Conservation (phyloP, 2,797 vertebrate genomes). For the Syngnathus rostellatus region DNA sequence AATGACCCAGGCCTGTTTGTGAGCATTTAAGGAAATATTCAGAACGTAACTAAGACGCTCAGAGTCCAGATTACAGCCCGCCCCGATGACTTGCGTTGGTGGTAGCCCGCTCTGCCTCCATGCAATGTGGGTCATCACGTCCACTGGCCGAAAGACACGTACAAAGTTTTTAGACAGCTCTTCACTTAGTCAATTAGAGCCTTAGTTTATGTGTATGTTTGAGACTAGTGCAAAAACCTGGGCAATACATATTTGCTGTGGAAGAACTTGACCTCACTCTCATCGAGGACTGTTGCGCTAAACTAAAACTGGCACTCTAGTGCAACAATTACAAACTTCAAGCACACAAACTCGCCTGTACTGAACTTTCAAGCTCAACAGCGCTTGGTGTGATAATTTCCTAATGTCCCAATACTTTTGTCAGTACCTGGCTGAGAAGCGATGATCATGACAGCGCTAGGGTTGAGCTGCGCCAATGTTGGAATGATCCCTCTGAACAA, state of each 20-base stretch:
- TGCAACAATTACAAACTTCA: neutral
- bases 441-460: slow-evolving; percentile 75
- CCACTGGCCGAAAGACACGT: slow-evolving; percentile 66
- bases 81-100: slow-evolving; percentile 79
- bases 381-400: neutral
- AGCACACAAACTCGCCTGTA: neutral
- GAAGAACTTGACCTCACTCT: neutral
- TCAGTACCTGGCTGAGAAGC: slow-evolving; percentile 87
- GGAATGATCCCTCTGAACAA: slow-evolving; percentile 82
- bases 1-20: slow-evolving; percentile 80
- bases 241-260: neutral
- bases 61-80: slow-evolving; percentile 90
- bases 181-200: neutral
- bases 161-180: neutral
- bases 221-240: no score
- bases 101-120: slow-evolving; percentile 90
- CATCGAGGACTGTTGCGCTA: neutral
- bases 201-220: neutral
- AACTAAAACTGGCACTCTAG: neutral
- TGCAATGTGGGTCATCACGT: slow-evolving; percentile 88
- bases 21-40: slow-evolving; percentile 69
- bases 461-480: slow-evolving; percentile 74
- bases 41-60: slow-evolving; percentile 78
- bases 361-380: neutral
- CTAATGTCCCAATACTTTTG: neutral